A percentile compares a stretch with the other conserved stretches of the same genome.
phyloP scores from a whole-genome alignment of 2,888 invertebrate species.

The Loripinus fragilis region DNA sequence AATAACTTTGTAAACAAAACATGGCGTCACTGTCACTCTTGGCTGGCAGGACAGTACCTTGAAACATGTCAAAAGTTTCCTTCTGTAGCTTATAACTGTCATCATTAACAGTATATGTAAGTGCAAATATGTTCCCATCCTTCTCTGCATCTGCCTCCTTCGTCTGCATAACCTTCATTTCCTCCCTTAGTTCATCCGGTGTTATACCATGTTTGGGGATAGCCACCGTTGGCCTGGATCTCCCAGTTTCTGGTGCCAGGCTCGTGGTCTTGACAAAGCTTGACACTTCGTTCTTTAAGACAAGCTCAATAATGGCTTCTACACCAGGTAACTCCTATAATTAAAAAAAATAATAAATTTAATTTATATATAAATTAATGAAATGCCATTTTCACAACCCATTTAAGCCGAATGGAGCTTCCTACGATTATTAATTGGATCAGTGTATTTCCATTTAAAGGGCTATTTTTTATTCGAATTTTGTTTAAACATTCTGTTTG shows the following conservation, averaged over 20 bases:
- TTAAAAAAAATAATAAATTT: too few relatives aligned
- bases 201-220: slow-evolving; percentile 69
- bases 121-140: slow-evolving; percentile 79
- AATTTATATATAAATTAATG: too few relatives aligned
- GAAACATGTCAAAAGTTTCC: slow-evolving; percentile 75
- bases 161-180: slow-evolving; percentile 70
- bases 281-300: slow-evolving; percentile 68
- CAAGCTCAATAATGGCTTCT: slow-evolving; percentile 55
- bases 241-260: slow-evolving; percentile 51
- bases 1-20: too few relatives aligned
- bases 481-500: too few relatives aligned
- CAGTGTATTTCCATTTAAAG: too few relatives aligned
- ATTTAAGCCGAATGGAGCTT: too few relatives aligned
- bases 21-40: too few relatives aligned
- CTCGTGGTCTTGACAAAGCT: slow-evolving; percentile 70
- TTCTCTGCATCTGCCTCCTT: slow-evolving; percentile 68
- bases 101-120: slow-evolving; percentile 77
- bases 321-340: slow-evolving; percentile 65
- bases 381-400: too few relatives aligned
- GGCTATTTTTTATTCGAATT: too few relatives aligned
- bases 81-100: slow-evolving; percentile 76
- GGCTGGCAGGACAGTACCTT: too few relatives aligned
- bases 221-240: slow-evolving; percentile 54
- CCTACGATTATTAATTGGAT: too few relatives aligned
- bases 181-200: slow-evolving; percentile 66